These are phyloP conservation scores for Tyria jacobaeae DNA, from an alignment of 2,888 invertebrate genomes.

Conservation along the genomic window DNA sequence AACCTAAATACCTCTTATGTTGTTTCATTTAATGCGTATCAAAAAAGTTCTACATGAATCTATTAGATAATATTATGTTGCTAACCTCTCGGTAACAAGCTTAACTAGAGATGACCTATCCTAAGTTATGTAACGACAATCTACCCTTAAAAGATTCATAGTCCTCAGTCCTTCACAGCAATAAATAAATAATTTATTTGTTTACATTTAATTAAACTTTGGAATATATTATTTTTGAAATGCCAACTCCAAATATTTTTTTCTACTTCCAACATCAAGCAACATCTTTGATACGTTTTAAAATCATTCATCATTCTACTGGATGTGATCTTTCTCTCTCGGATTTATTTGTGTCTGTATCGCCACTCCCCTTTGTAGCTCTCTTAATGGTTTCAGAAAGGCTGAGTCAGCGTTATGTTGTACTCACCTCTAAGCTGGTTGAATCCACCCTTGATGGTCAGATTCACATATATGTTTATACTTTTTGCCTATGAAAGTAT, in stretches of 20 bases:
- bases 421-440: slow-evolving; percentile 38
- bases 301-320: slow-evolving; percentile 77
- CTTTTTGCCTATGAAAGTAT: neutral
- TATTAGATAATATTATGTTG: too few relatives aligned
- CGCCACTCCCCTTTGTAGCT: slow-evolving; percentile 65
- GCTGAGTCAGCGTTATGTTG: slow-evolving; percentile 56
- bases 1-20: too few relatives aligned
- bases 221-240: neutral
- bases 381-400: slow-evolving; percentile 65
- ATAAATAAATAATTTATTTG: too few relatives aligned
- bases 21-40: too few relatives aligned
- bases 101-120: too few relatives aligned
- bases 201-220: too few relatives aligned
- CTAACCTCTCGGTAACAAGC: too few relatives aligned
- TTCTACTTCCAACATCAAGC: slow-evolving; percentile 6
- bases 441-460: slow-evolving; percentile 32
- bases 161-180: too few relatives aligned
- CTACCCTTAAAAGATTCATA: too few relatives aligned
- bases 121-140: too few relatives aligned
- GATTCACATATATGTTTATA: slow-evolving; percentile 32
- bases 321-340: slow-evolving; percentile 62
- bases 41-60: too few relatives aligned
- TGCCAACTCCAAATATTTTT: slow-evolving; percentile 22
- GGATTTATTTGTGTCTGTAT: slow-evolving; percentile 75
- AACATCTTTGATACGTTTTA: slow-evolving; percentile 67